A percentile compares a stretch with the other conserved stretches of the same genome.
phyloP scores from a whole-genome alignment of 2,888 invertebrate genomes.

The Furcula furcula region DNA sequence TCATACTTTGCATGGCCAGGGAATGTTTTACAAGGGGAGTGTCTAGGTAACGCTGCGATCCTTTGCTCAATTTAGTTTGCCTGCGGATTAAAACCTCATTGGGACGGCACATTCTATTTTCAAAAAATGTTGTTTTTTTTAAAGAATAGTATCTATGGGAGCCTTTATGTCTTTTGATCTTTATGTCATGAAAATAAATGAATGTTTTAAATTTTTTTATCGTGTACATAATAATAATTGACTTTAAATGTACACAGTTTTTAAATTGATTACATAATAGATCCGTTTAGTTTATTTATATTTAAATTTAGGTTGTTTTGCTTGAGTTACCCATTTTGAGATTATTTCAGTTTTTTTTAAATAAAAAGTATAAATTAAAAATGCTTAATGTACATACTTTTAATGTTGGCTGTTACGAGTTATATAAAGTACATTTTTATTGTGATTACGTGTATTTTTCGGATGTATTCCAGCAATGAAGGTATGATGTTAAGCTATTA shows the following conservation, averaged over 20 bases:
- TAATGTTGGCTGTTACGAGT: constrained; percentile 47
- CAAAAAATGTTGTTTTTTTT: constrained; percentile 22
- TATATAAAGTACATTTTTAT: constrained; percentile 12
- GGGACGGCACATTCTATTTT: constrained; percentile 30
- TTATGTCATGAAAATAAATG: constrained; percentile 14
- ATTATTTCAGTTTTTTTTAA: constrained; percentile 36
- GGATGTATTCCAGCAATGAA: constrained; percentile 47
- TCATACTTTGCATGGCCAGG: constrained; percentile 72
- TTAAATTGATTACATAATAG: constrained; percentile 23
- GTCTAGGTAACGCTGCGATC: constrained; percentile 35
- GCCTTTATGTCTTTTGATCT: constrained; percentile 28
- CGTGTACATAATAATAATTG: constrained; percentile 35
- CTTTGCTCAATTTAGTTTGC: constrained; percentile 41
- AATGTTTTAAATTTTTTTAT: constrained; percentile 11
- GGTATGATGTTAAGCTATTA: constrained; percentile 63
- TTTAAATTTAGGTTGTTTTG: constrained; percentile 12
- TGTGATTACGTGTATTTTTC: constrained; percentile 10
- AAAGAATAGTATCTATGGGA: constrained; percentile 20
- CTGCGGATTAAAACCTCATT: constrained; percentile 43
- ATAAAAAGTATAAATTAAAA: constrained; percentile 39
- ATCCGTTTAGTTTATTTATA: constrained; percentile 23
- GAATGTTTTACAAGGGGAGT: constrained; percentile 54
- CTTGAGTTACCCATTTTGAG: constrained; percentile 29
- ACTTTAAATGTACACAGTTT: constrained; percentile 31
- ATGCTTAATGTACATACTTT: constrained; percentile 65